phyloP scores from a whole-genome alignment of 1,140 invertebrate species.

The Campoletis sonorensis region DNA sequence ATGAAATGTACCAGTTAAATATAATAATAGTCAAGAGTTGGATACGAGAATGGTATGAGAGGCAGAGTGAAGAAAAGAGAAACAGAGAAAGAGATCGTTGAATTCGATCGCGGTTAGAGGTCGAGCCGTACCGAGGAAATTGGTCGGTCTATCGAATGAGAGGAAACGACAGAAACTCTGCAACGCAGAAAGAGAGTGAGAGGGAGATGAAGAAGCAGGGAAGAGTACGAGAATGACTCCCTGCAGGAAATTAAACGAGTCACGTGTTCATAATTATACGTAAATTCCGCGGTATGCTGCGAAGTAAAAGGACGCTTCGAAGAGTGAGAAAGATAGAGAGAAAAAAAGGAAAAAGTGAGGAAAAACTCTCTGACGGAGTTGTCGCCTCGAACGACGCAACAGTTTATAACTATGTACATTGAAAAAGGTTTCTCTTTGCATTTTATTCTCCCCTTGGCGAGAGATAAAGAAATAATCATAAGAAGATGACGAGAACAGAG shows the following conservation, averaged over 20 bases:
- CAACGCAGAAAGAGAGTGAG: conserved; percentile 23
- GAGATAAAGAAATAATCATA: conserved; percentile 21
- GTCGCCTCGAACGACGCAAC: conserved; percentile 8
- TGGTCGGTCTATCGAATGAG: conserved; percentile 55
- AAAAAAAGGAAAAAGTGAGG: too few species aligned
- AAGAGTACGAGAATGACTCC: conserved; percentile 53
- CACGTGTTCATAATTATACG: conserved; percentile 72
- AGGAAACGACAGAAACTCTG: conserved; percentile 11
- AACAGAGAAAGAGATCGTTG: conserved; percentile 25
- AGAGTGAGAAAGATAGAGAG: too few species aligned
- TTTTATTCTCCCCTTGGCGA: background rate
- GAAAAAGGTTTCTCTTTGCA: conserved; percentile 20
- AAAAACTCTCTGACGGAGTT: conserved; percentile 30
- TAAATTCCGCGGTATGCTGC: conserved; percentile 53
- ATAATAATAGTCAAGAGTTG: conserved; percentile 14
- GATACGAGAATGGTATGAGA: conserved; percentile 14
- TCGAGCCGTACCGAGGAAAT: conserved; percentile 61
- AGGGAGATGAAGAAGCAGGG: conserved; percentile 21
- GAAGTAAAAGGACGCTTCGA: background rate
- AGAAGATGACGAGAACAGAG: conserved; percentile 39
- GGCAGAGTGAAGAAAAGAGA: background rate
- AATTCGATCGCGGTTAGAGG: conserved; percentile 41
- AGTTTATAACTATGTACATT: conserved; percentile 29
- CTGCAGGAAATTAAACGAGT: conserved; percentile 72
- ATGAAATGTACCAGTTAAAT: conserved; percentile 1